Evolutionary conservation across 2,888 invertebrate genomes (phyloP), one percentile per base, ranked within the genome.

Genomic region (Caenorhabditis doughertyi): DNA sequence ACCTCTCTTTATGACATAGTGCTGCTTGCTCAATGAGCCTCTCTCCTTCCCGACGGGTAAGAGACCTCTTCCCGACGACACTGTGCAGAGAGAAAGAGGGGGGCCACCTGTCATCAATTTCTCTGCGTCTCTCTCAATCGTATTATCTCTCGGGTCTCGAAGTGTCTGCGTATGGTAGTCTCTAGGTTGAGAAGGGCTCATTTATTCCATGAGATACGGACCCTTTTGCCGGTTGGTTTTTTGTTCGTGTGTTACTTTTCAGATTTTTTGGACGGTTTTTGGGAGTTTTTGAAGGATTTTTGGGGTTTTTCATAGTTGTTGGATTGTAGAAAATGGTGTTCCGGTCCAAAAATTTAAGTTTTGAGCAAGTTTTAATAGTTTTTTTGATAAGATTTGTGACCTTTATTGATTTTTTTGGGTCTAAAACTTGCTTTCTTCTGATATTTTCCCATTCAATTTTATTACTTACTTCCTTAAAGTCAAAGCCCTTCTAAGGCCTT

Each of bases 21-120:
- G 60, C 13, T 23, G 71, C 35, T 47, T 51, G 49, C 87, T 92
- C 92, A 55, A 27, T 49, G 53, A 70, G 65, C 72, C 76, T 62
- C 64, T 92, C 92, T 90, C 89, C 90, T 87, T 89, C 62, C 42
- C 47, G 47, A 13, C 49, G 51, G 87, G 85, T 89, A 79, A 9
- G 23, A 27, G 21, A 42, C 18, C 2, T 18, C 29, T 18, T n/a
- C 39, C 62, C 42, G 21, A n/a, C n/a, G n/a, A n/a, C n/a, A n/a
- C n/a, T n/a, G n/a, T n/a, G n/a, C n/a, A n/a, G n/a, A n/a, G n/a
- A n/a, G n/a, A n/a, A n/a, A n/a, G n/a, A n/a, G n/a, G n/a, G n/a
- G n/a, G n/a, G 58, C 58, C 58, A 49, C 47, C 47, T 47, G 64
- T 62, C 62, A 58, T 58, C 53, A 56, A 7, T 65, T 18, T 65